Percentiles rank a stretch among this genome's conserved stretches.
Conservation (phyloP, 2,113 vertebrate species). For the Chaenocephalus aceratus region DNA sequence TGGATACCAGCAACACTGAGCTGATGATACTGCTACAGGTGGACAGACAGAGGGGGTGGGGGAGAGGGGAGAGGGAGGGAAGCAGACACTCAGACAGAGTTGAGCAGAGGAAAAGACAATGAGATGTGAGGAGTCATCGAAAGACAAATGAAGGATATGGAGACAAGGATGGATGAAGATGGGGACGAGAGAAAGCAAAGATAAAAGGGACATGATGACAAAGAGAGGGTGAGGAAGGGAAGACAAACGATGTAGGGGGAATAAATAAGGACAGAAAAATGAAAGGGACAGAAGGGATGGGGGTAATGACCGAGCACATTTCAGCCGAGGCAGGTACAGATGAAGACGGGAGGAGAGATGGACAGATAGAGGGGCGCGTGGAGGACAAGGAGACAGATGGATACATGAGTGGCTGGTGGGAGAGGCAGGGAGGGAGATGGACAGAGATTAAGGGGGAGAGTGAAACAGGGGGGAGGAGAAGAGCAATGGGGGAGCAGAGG, state of each 20-base stretch:
- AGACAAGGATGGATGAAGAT: background rate
- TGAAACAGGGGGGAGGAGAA: background rate
- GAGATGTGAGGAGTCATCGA: background rate
- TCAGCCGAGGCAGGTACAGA: constrained; percentile 17
- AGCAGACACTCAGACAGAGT: constrained; percentile 12
- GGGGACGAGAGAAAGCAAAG: background rate
- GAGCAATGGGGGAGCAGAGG: background rate
- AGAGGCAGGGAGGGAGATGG: constrained; percentile 1
- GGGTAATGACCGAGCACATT: constrained; percentile 45
- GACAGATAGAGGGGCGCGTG: constrained; percentile 32
- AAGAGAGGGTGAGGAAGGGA: background rate
- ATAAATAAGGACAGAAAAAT: background rate
- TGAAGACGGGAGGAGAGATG: constrained; percentile 9
- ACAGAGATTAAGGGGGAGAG: background rate
- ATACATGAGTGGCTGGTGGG: constrained; percentile 24
- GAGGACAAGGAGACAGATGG: constrained; percentile 29
- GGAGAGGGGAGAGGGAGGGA: too few relatives aligned
- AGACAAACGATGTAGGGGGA: background rate
- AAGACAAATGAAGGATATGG: background rate
- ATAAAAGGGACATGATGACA: background rate
- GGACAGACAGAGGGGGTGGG: constrained; percentile 3
- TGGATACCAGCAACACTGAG: constrained; percentile 85
- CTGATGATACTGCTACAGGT: constrained; percentile 87
- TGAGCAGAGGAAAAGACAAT: constrained; percentile 7
- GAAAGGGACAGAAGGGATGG: background rate